Percentiles rank a stretch among this genome's conserved stretches.
Conservation (phyloP, 1,140 invertebrate species). For the Lamellibrachia luymesi region DNA sequence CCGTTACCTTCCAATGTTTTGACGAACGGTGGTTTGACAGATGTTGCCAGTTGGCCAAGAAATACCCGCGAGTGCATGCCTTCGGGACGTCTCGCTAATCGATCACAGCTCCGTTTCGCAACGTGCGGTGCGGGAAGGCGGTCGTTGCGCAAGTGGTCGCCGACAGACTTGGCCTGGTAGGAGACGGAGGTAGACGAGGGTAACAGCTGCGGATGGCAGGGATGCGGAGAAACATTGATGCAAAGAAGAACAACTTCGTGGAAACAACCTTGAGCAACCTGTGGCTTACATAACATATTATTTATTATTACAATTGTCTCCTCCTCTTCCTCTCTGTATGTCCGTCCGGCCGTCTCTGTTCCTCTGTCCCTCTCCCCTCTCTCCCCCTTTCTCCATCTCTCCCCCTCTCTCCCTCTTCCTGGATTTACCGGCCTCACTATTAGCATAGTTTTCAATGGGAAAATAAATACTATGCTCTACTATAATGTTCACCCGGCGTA, state of each 20-base stretch:
- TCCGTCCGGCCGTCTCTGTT: no score
- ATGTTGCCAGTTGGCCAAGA: not conserved
- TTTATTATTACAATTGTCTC: no score
- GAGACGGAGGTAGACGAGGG: not conserved
- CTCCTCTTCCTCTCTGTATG: no score
- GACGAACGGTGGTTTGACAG: not conserved
- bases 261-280: not conserved
- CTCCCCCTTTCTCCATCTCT: no score
- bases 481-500: no score
- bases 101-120: not conserved
- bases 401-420: no score
- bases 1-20: not conserved
- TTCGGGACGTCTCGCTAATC: not conserved
- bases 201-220: not conserved
- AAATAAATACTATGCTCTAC: no score
- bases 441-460: no score
- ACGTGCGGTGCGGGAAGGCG: not conserved
- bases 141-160: not conserved
- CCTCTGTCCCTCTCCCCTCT: no score
- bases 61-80: not conserved
- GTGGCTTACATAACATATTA: no score
- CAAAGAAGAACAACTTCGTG: not conserved
- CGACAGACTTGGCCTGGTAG: not conserved
- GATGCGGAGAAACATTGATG: not conserved
- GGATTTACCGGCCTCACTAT: no score